Base-by-base conservation (phyloP, 2,888 invertebrate species). In the Melolontha melolontha region DNA sequence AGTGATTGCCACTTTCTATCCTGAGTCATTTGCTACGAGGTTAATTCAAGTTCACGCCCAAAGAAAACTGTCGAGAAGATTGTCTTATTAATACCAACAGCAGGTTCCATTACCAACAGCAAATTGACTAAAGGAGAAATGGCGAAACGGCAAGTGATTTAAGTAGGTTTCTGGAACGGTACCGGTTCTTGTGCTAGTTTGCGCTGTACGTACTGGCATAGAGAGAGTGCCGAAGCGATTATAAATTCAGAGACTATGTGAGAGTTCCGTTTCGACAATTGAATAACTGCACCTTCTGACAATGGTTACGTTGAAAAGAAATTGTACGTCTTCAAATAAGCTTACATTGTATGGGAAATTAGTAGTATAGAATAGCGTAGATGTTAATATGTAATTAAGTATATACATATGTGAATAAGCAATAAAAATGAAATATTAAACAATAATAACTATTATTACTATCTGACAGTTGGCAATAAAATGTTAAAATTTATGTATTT, bases 111-210 rank as follows among this genome's bases (percentile, higher is more conserved):
- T 47, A 17, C 12, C 47, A 2, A 0, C 16, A 14, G 47, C 17
- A 8, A 14, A 11, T 11, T 14, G n/a, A 7, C 42, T 16, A 12
- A n/a, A 16, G 4, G 17, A 47, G 47, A 47, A 16, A 47, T 14
- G 47, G 47, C 7, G 47, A 47, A 47, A 47, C 47, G 47, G 47
- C 14, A 47, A 47, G 47, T 47, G 47, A 47, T 47, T 47, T 47
- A 47, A 47, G 47, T 47, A 17, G 47, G 47, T 47, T 47, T 47
- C n/a, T 47, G 16, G 47, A 47, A 47, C 17, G 47, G 47, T 17
- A 17, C 14, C 10, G 12, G 47, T 14, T 17, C 7, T 12, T 17
- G 47, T 47, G 47, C 47, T 8, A 47, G 8, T 47, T 47, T 8
- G 14, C 12, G 10, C 6, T 44, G 29, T 6, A 29, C 29, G 8